phyloP scores from a whole-genome alignment of 2,113 vertebrate species.

The Oreocharis arfaki region DNA sequence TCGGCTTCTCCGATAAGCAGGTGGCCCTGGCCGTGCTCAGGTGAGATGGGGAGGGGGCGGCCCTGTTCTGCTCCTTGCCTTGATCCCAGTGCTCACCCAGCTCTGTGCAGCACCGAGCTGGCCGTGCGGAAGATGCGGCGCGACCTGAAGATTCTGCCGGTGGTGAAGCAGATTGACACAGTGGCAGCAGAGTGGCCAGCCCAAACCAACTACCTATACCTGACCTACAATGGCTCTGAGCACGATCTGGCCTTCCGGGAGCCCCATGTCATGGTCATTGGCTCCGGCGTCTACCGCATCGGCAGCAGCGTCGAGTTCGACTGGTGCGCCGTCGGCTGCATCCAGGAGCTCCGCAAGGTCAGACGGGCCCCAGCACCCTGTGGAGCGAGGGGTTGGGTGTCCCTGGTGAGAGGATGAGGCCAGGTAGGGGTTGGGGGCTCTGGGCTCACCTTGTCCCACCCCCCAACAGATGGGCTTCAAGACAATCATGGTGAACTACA shows the following conservation, averaged over 20 bases:
- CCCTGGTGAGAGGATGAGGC: fast-evolving
- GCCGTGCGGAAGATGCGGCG: slow-evolving; percentile 89
- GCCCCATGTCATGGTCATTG: slow-evolving; percentile 89
- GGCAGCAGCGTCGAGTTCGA: slow-evolving; percentile 98
- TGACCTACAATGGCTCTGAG: slow-evolving; percentile 87
- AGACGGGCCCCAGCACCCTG: fast-evolving
- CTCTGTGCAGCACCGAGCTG: slow-evolving; percentile 84
- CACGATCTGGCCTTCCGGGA: slow-evolving; percentile 84
- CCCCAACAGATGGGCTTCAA: slow-evolving; percentile 89
- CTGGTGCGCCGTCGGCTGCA: slow-evolving; percentile 96
- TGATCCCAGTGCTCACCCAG: fast-evolving
- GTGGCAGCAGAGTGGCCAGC: slow-evolving; percentile 97
- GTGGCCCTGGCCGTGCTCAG: slow-evolving; percentile 91
- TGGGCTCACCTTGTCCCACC: not conserved
- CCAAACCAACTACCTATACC: slow-evolving; percentile 93
- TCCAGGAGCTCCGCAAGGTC: slow-evolving; percentile 93
- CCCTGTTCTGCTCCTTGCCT: fast-evolving
- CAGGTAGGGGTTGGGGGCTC: fast-evolving
- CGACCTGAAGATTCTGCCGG: slow-evolving; percentile 86
- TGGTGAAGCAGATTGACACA: slow-evolving; percentile 96
- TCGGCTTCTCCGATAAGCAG: slow-evolving; percentile 97
- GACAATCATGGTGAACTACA: slow-evolving; percentile 99
- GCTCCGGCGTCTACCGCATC: slow-evolving; percentile 91
- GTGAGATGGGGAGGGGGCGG: not conserved
- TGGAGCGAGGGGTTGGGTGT: fast-evolving